Percentiles rank a stretch among this genome's conserved stretches.
Conservation (phyloP, 2,888 invertebrate genomes). For the Lomographa bimaculata region DNA sequence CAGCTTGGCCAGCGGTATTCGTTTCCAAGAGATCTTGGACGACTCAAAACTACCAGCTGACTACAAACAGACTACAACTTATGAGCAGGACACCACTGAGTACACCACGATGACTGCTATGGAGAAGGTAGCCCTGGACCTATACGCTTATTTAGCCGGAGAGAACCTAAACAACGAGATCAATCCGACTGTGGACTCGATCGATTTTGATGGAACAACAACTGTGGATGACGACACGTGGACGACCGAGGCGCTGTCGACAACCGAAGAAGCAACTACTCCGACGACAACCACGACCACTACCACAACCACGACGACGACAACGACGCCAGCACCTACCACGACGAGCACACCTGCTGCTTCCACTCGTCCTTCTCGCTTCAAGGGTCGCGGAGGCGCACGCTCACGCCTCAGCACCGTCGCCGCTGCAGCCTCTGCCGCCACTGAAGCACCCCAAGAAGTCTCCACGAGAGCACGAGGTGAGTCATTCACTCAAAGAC, state of each 20-base stretch:
- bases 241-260: conserved; percentile 74
- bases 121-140: conserved; percentile 92
- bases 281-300: conserved; percentile 83
- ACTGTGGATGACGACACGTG: conserved; percentile 61
- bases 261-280: conserved; percentile 78
- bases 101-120: conserved; percentile 87
- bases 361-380: conserved; percentile 72
- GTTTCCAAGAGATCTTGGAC: conserved; percentile 68
- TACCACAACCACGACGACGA: conserved; percentile 82
- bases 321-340: conserved; percentile 79
- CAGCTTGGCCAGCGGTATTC: conserved; percentile 64
- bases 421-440: conserved; percentile 62
- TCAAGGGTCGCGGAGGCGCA: conserved; percentile 70
- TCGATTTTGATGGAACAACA: conserved; percentile 63
- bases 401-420: conserved; percentile 73
- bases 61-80: conserved; percentile 67
- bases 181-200: conserved; percentile 60
- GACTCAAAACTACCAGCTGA: conserved; percentile 71
- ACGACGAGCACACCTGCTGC: conserved; percentile 70
- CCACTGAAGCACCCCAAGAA: conserved; percentile 72
- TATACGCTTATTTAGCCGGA: conserved; percentile 90
- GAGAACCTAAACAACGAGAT: conserved; percentile 85
- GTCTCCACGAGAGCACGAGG: conserved; percentile 77
- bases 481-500: conserved; percentile 44
- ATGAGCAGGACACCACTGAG: conserved; percentile 80